These are phyloP conservation scores for Porites cylindrica DNA, from an alignment of 92 coral and sea anemone species.

Conservation along the genomic window DNA sequence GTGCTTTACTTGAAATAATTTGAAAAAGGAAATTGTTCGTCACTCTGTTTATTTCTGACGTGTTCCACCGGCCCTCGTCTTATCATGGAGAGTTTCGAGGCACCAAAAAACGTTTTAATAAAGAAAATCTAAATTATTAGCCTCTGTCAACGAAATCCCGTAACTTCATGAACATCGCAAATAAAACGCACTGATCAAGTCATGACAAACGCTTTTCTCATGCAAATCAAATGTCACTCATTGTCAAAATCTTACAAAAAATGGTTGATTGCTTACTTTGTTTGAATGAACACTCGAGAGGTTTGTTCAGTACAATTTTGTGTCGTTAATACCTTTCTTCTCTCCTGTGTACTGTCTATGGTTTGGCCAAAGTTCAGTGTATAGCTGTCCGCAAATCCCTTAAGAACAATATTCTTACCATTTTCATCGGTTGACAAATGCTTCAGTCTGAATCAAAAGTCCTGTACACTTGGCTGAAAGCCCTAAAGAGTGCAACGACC, in stretches of 20 bases:
- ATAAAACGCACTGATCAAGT: neutral
- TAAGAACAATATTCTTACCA: neutral
- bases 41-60: neutral
- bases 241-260: neutral
- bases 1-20: neutral
- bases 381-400: neutral
- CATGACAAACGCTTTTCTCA: constrained; percentile 1
- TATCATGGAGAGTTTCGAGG: constrained; percentile 15
- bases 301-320: neutral
- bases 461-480: neutral
- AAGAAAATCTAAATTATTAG: neutral
- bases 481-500: no score
- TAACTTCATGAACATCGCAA: neutral
- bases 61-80: neutral
- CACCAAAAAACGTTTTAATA: constrained; percentile 8
- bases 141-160: neutral
- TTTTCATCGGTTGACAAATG: neutral
- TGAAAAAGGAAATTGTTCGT: neutral
- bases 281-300: neutral
- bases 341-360: neutral
- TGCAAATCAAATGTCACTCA: constrained; percentile 16
- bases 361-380: neutral
- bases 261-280: neutral
- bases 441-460: neutral
- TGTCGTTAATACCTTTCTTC: neutral